Conservation (phyloP, 2,113 vertebrate species). For the Sphaerodactylus townsendi region DNA sequence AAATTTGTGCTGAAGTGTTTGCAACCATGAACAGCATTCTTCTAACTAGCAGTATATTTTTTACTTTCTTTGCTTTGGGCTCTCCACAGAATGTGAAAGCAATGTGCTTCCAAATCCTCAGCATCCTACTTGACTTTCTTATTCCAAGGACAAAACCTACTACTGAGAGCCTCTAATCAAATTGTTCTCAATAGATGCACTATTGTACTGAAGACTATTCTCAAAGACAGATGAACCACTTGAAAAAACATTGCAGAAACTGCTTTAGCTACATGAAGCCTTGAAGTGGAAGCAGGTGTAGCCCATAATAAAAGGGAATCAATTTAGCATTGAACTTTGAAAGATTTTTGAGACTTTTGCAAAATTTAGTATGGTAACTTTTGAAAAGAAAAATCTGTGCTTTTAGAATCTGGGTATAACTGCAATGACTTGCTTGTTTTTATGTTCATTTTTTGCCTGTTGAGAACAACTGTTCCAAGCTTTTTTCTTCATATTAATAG, state of each 20-base stretch:
- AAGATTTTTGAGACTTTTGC: constrained; percentile 28
- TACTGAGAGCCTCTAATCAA: constrained; percentile 37
- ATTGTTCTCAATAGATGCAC: constrained; percentile 41
- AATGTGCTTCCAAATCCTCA: constrained; percentile 27
- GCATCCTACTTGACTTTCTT: constrained; percentile 29
- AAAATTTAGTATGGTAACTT: background rate
- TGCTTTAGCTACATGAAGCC: constrained; percentile 41
- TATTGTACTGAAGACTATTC: constrained; percentile 22
- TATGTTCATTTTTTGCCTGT: background rate
- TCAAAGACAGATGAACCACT: constrained; percentile 38
- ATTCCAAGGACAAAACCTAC: constrained; percentile 25
- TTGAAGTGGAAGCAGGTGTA: constrained; percentile 49
- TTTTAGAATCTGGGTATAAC: background rate
- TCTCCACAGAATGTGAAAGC: constrained; percentile 34
- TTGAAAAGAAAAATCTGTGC: background rate
- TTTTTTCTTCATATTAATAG: background rate
- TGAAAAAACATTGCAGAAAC: constrained; percentile 13
- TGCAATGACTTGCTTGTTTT: background rate
- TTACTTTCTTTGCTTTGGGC: constrained; percentile 8
- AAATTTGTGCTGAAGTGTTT: too few relatives aligned
- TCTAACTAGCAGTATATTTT: background rate
- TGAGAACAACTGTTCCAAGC: background rate
- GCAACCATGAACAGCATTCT: background rate
- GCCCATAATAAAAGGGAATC: constrained; percentile 18
- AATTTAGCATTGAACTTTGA: constrained; percentile 15